Conservation (phyloP, 64 coral and sea anemone genomes). For the Orbicella faveolata region DNA sequence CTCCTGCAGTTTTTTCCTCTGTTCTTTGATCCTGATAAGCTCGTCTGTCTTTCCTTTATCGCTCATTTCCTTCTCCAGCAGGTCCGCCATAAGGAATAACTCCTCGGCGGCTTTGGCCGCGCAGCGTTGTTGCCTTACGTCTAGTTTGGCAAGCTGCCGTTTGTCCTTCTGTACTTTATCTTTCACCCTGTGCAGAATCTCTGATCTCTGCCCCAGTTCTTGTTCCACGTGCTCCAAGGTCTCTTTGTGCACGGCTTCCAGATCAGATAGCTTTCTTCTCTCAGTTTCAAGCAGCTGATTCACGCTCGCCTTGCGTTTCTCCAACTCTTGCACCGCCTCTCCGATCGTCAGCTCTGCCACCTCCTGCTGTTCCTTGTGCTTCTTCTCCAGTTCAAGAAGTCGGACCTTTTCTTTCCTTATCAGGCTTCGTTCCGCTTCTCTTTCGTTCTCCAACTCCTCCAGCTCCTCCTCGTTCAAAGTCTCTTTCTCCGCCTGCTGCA, state of each 20-base stretch:
- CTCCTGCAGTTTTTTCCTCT: slow-evolving; percentile 88
- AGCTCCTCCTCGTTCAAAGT: slow-evolving; percentile 96
- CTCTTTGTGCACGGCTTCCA: slow-evolving; percentile 94
- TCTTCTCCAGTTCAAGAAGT: slow-evolving; percentile 94
- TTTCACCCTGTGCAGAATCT: slow-evolving; percentile 90
- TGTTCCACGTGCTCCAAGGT: slow-evolving; percentile 87
- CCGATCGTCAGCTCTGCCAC: slow-evolving; percentile 89
- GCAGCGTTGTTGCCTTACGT: slow-evolving; percentile 89
- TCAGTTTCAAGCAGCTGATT: slow-evolving; percentile 85
- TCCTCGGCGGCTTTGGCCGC: slow-evolving; percentile 94
- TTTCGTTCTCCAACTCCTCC: slow-evolving; percentile 94
- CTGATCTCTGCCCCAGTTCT: slow-evolving; percentile 83
- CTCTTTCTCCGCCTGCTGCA: slow-evolving; percentile 98
- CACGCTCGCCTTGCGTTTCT: slow-evolving; percentile 78
- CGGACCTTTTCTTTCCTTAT: slow-evolving; percentile 96
- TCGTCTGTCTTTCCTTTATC: slow-evolving; percentile 95
- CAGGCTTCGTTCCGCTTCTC: slow-evolving; percentile 94
- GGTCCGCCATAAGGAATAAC: slow-evolving; percentile 92
- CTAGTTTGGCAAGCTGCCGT: slow-evolving; percentile 83
- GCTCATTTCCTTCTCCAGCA: slow-evolving; percentile 97
- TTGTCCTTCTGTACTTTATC: slow-evolving; percentile 99
- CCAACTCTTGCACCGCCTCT: slow-evolving; percentile 89
- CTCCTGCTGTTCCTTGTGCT: slow-evolving; percentile 97
- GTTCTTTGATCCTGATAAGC: slow-evolving; percentile 90
- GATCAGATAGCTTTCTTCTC: slow-evolving; percentile 69